A percentile compares a stretch with the other conserved stretches of the same genome.
These are phyloP conservation scores for Spilogale gracilis DNA, from an alignment of 2,113 vertebrate species.

Conservation along the genomic window DNA sequence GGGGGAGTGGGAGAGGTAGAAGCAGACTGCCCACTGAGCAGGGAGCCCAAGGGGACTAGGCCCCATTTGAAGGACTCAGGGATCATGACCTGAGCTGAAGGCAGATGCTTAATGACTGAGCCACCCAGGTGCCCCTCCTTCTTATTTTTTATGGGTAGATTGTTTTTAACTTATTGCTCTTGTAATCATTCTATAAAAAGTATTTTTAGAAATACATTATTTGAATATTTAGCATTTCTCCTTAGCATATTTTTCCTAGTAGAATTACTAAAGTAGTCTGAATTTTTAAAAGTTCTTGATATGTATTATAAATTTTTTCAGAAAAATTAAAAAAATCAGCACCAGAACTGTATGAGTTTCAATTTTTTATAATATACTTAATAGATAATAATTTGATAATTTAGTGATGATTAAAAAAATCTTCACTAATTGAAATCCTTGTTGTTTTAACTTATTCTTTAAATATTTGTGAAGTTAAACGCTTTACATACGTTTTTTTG, in stretches of 20 bases:
- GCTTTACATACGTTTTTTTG: neutral
- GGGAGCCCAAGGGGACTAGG: neutral
- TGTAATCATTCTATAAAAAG: neutral
- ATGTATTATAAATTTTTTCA: conserved; percentile 27
- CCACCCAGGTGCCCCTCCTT: neutral
- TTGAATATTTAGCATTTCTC: conserved; percentile 16
- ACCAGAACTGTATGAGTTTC: neutral
- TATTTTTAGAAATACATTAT: conserved; percentile 6
- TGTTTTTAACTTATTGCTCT: conserved; percentile 39
- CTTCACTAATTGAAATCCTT: neutral
- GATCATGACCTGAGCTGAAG: neutral
- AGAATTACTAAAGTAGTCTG: neutral
- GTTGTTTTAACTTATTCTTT: conserved; percentile 30
- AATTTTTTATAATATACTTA: neutral
- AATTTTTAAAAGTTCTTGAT: conserved; percentile 44
- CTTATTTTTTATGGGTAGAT: conserved; percentile 30
- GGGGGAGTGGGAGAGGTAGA: neutral
- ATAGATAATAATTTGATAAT: neutral
- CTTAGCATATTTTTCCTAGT: neutral
- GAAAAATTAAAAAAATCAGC: neutral
- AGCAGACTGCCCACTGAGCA: neutral
- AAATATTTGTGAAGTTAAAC: neutral
- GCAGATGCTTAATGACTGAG: neutral
- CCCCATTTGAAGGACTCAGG: neutral
- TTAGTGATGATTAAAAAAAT: neutral